Base-by-base conservation (phyloP, 1,140 invertebrate species). In the Acromyrmex heyeri region DNA sequence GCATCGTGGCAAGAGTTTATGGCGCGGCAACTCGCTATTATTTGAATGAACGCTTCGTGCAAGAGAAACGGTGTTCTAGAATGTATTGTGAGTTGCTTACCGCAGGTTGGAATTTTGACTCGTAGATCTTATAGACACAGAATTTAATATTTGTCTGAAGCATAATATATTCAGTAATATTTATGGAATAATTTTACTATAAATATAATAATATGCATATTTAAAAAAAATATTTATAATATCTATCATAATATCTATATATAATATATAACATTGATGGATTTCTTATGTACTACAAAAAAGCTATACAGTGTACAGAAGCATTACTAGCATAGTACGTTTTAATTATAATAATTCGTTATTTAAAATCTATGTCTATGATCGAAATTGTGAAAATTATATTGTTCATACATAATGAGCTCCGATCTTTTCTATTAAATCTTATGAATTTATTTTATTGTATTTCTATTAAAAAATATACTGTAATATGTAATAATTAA, bases 41-140 rank as follows among this genome's bases (percentile, higher is more conserved):
- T 83, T 83, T 83, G 79, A 83, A 83, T 61, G 18, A 82, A 82
- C 7, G 69, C 55, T 50, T 83, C 55, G 38, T 34, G 69, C n/a
- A 38, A 73, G 69, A 30, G 38, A 27, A 73, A 83, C 34, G 6
- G 14, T 57, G 5, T 50, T 83, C 27, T 12, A 34, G 55, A 83
- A 83, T 7, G 24, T 62, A 73, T 82, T 82, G 69, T 38, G 18
- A 61, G 27, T 27, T 38, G 34, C 70, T 62, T 27, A 44, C 55
- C 4, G 79, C n/a, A 83, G 62, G 69, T 75, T 61, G 53, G 8
- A 61, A 59, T 82, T 44, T 12, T 73, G 24, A 50, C 64, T 59
- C 53, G 21, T 21, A 53, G n/a, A 70, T 70, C 27, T 61, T 16
- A 14, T 21, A 55, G n/a, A 24, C 44, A 18, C 10, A 55, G 44